Evolutionary conservation across 1,140 invertebrate genomes (phyloP), one percentile per base, ranked within the genome.

Genomic region (Caenorhabditis inopinata): DNA sequence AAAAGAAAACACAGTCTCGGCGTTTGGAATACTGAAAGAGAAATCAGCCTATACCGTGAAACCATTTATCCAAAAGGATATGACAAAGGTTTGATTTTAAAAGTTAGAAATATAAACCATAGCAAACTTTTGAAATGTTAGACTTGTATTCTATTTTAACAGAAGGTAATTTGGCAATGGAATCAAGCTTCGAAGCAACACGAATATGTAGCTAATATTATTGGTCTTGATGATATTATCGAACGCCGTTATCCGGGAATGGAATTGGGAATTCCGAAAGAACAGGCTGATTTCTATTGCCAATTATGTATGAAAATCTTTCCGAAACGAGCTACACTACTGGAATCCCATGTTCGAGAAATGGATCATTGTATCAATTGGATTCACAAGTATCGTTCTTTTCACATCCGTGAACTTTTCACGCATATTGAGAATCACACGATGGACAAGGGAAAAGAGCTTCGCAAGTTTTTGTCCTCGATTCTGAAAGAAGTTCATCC

Each of bases 141-240:
- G 9, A 42, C 2, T n/a, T 0, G 9, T 2, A 21, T 11, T 38
- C 18, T 12, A 32, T 38, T 68, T 68, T 25, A n/a, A n/a, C n/a
- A 68, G 58, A 68, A 68, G 38, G 32, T 68, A 1, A 42, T 29
- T 21, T 68, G 58, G 58, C 58, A 38, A 14, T 68, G 58, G 58
- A 68, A 68, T 38, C 32, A 29, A 21, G 11, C 32, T 16, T 21
- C 27, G 6, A 58, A 68, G 21, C 32, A 68, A 21, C 58, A 68
- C n/a, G 58, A 68, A 18, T 68, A 68, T 42, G 58, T 68, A 3
- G 16, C 32, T 21, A 42, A 32, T 21, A n/a, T 68, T 21, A 32
- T 68, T 38, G 58, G 58, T 16, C 58, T 68, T 9, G 32, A 38
- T 21, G 9, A 38, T 42, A 38, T 68, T 0, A 68, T 68, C 38